Percentiles rank a stretch among this genome's conserved stretches.
phyloP scores from a whole-genome alignment of 2,888 invertebrate genomes.

The Actias luna region DNA sequence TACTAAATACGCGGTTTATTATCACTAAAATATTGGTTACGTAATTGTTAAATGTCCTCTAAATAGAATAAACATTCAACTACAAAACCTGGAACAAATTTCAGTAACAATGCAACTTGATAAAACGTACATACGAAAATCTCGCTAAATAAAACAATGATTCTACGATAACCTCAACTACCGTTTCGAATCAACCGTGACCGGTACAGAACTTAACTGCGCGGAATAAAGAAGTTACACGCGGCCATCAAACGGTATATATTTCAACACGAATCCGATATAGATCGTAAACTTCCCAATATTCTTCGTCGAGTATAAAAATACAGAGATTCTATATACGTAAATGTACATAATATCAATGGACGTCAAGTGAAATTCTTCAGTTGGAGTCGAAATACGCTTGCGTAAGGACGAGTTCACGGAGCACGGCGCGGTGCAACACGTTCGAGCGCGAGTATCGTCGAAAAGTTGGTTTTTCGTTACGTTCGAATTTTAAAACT shows the following conservation, averaged over 20 bases:
- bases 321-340: conserved; percentile 18
- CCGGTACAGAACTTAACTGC: background rate
- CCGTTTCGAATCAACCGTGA: background rate
- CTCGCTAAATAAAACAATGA: background rate
- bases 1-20: no score
- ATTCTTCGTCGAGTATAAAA: conserved; percentile 13
- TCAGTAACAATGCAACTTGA: background rate
- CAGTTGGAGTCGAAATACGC: conserved; percentile 42
- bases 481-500: conserved; percentile 18
- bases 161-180: background rate
- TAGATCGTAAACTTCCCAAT: conserved; percentile 16
- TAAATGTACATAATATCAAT: conserved; percentile 18
- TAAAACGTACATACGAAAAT: background rate
- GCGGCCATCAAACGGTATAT: background rate
- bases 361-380: conserved; percentile 17
- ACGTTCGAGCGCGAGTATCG: conserved; percentile 24
- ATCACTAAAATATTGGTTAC: no score
- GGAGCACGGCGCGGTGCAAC: conserved; percentile 22
- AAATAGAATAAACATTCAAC: no score
- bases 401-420: conserved; percentile 36
- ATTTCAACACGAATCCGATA: conserved; percentile 15
- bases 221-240: conserved; percentile 5
- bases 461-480: conserved; percentile 32
- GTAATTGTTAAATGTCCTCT: no score
- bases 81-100: no score